Evolutionary conservation across 2,888 invertebrate species (phyloP), one percentile per base, ranked within the genome.

Genomic region (Caenorhabditis imperialis): DNA sequence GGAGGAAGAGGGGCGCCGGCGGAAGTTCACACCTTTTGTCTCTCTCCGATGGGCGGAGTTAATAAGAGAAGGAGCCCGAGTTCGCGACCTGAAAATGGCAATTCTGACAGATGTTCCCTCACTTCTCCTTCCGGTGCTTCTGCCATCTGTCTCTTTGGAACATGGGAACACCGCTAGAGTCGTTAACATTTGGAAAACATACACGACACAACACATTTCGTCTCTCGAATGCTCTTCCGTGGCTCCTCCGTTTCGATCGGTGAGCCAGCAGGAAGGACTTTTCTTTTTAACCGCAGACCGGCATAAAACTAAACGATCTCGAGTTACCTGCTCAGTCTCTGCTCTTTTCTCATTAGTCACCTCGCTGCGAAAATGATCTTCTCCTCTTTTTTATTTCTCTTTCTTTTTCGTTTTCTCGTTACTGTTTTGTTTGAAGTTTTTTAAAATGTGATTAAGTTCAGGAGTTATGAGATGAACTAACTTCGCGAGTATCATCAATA

Each of bases 241-340:
- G 20, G 14, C 22, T 30, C 30, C 8, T 40, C 27, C 25, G 27
- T 30, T 45, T 40, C 30, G 30, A 30, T 30, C 30, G 30, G 16
- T 25, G 25, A 27, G 16, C 25, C 23, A n/a, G n/a, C n/a, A n/a
- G n/a, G n/a, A n/a, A 33, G 30, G 23, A 37, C 22, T 20, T 51
- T 54, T 33, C 20, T 63, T 65, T 55, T 47, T 18, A 67, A 67
- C 67, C 67, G 67, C 67, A 67, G 67, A 67, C 67, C 67, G 67
- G 48, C 67, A 67, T 67, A 67, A 67, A 67, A 67, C 57, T 57
- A 57, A 67, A 57, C 57, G 67, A 67, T 67, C 57, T 67, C 67
- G 67, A 67, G 67, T 67, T 67, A 67, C 67, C 57, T 67, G 67
- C 42, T 23, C 42, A 42, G 50, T 51, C 57, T 57, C 55, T 45